Percentiles rank a stretch among this genome's conserved stretches.
Evolutionary conservation across 2,888 invertebrate species (phyloP).

Genomic region (Leptopilina myrica): DNA sequence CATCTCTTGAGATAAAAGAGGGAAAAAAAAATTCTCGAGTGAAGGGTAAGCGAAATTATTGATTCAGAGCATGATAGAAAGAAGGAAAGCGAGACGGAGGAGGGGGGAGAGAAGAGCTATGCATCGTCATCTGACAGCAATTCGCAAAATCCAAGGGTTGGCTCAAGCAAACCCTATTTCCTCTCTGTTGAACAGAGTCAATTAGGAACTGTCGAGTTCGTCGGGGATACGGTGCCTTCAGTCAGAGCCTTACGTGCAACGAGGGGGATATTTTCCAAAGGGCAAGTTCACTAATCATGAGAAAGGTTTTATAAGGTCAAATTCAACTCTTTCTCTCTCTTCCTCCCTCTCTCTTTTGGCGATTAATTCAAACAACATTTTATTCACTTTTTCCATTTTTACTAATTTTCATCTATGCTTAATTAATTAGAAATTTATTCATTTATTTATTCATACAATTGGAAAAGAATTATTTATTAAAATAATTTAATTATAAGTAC

Average conservation of each 20-base stretch:
- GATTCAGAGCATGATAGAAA: slow-evolving; percentile 61
- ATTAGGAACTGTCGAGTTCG: slow-evolving; percentile 36
- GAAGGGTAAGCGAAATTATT: slow-evolving; percentile 60
- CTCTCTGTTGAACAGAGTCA: slow-evolving; percentile 45
- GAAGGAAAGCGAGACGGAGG: too few relatives aligned
- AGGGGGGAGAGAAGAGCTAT: slow-evolving; percentile 56
- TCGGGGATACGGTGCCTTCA: slow-evolving; percentile 21
- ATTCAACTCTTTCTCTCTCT: background rate
- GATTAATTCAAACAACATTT: background rate
- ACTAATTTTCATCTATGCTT: background rate
- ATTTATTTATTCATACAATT: too few relatives aligned
- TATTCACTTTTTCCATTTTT: background rate
- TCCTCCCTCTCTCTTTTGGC: background rate
- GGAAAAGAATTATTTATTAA: too few relatives aligned
- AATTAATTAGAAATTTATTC: too few relatives aligned
- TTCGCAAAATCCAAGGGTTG: slow-evolving; percentile 61
- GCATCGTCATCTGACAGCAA: slow-evolving; percentile 71
- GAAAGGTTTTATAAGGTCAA: slow-evolving; percentile 19
- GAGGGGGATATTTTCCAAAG: slow-evolving; percentile 13
- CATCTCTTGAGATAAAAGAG: background rate
- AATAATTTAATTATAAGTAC: too few relatives aligned
- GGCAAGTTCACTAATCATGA: slow-evolving; percentile 27
- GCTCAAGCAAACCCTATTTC: slow-evolving; percentile 44
- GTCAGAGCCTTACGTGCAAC: slow-evolving; percentile 12
- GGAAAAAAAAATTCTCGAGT: slow-evolving; percentile 43